phyloP scores from a whole-genome alignment of 2,113 vertebrate species.

The Oryzias woworae region DNA sequence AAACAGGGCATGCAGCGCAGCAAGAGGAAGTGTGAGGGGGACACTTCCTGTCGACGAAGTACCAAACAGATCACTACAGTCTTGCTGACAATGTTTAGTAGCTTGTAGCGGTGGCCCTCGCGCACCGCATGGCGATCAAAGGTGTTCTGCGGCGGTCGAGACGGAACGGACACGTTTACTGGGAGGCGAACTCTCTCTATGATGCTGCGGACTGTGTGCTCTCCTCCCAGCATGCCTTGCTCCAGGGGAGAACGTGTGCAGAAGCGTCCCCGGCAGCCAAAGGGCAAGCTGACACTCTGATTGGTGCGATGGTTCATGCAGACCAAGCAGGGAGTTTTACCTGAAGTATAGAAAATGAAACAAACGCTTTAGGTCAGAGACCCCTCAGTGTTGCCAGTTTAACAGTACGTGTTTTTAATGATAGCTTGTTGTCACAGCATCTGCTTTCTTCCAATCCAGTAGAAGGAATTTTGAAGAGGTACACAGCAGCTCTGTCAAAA shows the following conservation, averaged over 20 bases:
- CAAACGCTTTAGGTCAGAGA: background rate
- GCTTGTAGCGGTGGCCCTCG: constrained; percentile 97
- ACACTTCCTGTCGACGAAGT: constrained; percentile 85
- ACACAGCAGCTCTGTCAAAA: too few relatives aligned
- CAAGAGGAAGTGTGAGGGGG: constrained; percentile 92
- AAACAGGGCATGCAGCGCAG: constrained; percentile 94
- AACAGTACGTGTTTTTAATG: too few relatives aligned
- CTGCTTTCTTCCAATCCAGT: too few relatives aligned
- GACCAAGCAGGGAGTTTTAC: constrained; percentile 96
- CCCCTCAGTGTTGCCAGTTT: too few relatives aligned
- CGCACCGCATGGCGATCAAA: constrained; percentile 93
- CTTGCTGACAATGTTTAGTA: constrained; percentile 96
- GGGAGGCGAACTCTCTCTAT: constrained; percentile 95
- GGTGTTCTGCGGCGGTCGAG: constrained; percentile 88
- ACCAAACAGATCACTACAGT: constrained; percentile 95
- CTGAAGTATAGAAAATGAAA: constrained; percentile 44
- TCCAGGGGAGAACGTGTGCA: constrained; percentile 95
- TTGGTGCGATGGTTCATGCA: constrained; percentile 99
- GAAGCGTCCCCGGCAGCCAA: constrained; percentile 95
- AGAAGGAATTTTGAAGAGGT: too few relatives aligned
- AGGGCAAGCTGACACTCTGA: constrained; percentile 95
- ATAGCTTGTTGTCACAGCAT: too few relatives aligned
- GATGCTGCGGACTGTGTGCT: constrained; percentile 95
- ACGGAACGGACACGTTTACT: constrained; percentile 92
- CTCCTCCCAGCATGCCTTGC: constrained; percentile 95